phyloP scores from a whole-genome alignment of 2,888 invertebrate genomes.

The Pyrocoelia pectoralis region DNA sequence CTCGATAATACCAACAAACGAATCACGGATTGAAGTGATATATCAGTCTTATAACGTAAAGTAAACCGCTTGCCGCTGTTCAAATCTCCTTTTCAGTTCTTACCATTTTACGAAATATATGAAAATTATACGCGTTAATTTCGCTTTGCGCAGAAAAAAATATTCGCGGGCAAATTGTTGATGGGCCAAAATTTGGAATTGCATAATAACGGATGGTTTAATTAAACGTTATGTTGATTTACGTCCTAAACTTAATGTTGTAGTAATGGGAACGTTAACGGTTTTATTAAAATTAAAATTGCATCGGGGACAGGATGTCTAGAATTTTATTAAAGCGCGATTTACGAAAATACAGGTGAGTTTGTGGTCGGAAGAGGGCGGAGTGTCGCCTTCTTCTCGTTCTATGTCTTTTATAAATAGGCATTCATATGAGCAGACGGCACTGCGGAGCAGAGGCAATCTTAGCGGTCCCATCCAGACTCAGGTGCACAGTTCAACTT shows the following conservation, averaged over 20 bases:
- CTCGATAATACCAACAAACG: slow-evolving; percentile 50
- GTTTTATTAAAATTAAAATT: slow-evolving; percentile 41
- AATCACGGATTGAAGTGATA: slow-evolving; percentile 53
- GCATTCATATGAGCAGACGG: slow-evolving; percentile 44
- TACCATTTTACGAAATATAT: slow-evolving; percentile 10
- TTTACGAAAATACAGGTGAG: slow-evolving; percentile 30
- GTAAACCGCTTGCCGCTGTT: slow-evolving; percentile 48
- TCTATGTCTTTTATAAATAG: slow-evolving; percentile 33
- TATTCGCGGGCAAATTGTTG: slow-evolving; percentile 23
- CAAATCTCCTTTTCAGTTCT: slow-evolving; percentile 43
- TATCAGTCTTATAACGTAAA: slow-evolving; percentile 49
- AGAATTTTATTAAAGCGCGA: slow-evolving; percentile 34
- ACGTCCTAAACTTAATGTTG: slow-evolving; percentile 32
- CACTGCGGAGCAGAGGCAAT: slow-evolving; percentile 46
- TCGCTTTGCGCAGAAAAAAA: slow-evolving; percentile 16
- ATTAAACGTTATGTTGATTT: slow-evolving; percentile 36
- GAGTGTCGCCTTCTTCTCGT: slow-evolving; percentile 14
- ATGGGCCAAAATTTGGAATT: slow-evolving; percentile 28
- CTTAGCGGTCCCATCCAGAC: slow-evolving; percentile 46
- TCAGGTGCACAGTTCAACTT: slow-evolving; percentile 49
- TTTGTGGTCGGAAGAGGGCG: slow-evolving; percentile 14
- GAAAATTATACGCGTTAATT: neutral
- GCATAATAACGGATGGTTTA: slow-evolving; percentile 36
- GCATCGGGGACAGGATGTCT: slow-evolving; percentile 24
- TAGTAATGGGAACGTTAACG: slow-evolving; percentile 31